These are phyloP conservation scores for Thripadectes ignobilis DNA, from an alignment of 2,797 vertebrate species.

Conservation along the genomic window DNA sequence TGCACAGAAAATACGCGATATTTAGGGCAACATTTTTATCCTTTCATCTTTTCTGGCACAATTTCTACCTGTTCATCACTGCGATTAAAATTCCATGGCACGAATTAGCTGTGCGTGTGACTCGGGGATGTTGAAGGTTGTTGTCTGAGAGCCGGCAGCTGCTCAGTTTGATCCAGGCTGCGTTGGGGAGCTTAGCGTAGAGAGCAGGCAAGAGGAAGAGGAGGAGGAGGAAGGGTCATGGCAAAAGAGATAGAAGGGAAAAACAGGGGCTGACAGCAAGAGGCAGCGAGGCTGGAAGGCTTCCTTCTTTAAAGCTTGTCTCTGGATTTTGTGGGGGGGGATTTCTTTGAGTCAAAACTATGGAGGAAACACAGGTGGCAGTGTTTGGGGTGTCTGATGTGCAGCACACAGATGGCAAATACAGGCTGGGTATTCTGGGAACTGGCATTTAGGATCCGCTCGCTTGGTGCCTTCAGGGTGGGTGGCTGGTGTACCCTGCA, in stretches of 20 bases:
- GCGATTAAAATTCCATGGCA: neutral
- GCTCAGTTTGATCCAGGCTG: rapidly evolving
- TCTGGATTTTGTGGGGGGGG: neutral
- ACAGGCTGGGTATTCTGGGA: neutral
- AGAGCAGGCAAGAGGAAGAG: neutral
- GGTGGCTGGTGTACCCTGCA: rapidly evolving
- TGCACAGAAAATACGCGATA: neutral
- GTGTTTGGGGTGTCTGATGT: neutral
- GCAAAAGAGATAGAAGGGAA: neutral
- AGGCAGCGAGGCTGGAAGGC: neutral
- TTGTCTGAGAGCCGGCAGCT: neutral
- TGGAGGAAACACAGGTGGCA: neutral
- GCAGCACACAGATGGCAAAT: neutral
- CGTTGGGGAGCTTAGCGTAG: neutral
- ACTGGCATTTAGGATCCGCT: neutral
- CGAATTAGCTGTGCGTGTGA: neutral
- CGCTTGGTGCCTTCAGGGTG: neutral
- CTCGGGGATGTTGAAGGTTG: neutral
- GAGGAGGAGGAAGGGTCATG: neutral
- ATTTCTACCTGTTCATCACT: slow-evolving; percentile 40
- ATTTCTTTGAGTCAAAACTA: neutral
- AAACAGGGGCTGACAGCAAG: neutral
- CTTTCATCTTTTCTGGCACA: slow-evolving; percentile 54
- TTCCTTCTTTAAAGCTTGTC: neutral
- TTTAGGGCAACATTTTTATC: slow-evolving; percentile 47